phyloP scores from a whole-genome alignment of 2,797 vertebrate genomes.

The Prunella strophiata region DNA sequence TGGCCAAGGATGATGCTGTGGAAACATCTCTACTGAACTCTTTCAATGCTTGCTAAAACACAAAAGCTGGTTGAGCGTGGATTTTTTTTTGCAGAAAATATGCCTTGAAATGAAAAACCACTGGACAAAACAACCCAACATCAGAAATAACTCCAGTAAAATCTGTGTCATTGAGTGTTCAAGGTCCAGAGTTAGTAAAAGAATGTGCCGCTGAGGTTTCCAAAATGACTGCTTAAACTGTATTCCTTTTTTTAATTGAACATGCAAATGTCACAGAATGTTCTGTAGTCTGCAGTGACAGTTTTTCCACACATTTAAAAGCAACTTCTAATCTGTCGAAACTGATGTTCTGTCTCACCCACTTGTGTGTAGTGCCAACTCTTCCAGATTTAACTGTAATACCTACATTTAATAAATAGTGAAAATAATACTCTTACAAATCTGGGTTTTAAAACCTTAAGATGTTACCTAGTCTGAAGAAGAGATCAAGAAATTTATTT shows the following conservation, averaged over 20 bases:
- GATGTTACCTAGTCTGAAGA: constrained; percentile 77
- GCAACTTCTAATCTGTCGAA: neutral
- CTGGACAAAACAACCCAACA: neutral
- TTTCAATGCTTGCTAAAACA: constrained; percentile 24
- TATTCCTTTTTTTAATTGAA: constrained; percentile 22
- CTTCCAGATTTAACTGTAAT: constrained; percentile 1
- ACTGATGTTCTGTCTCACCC: constrained; percentile 19
- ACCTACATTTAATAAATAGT: neutral
- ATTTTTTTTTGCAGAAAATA: constrained; percentile 26
- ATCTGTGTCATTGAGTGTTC: constrained; percentile 10
- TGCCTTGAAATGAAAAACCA: neutral
- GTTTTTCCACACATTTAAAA: constrained; percentile 10
- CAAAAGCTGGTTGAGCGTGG: constrained; percentile 2
- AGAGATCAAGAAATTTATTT: constrained; percentile 85
- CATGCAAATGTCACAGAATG: constrained; percentile 28
- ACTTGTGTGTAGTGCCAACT: neutral
- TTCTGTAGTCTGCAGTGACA: neutral
- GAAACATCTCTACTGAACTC: constrained; percentile 37
- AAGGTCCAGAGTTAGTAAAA: constrained; percentile 36
- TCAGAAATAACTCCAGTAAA: neutral
- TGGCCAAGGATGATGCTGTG: neutral
- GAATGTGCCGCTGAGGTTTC: constrained; percentile 47
- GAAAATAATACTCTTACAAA: neutral
- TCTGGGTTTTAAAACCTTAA: constrained; percentile 36
- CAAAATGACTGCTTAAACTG: constrained; percentile 26